Evolutionary conservation across 2,113 vertebrate genomes (phyloP).

Genomic region (Ceyx margarethae): DNA sequence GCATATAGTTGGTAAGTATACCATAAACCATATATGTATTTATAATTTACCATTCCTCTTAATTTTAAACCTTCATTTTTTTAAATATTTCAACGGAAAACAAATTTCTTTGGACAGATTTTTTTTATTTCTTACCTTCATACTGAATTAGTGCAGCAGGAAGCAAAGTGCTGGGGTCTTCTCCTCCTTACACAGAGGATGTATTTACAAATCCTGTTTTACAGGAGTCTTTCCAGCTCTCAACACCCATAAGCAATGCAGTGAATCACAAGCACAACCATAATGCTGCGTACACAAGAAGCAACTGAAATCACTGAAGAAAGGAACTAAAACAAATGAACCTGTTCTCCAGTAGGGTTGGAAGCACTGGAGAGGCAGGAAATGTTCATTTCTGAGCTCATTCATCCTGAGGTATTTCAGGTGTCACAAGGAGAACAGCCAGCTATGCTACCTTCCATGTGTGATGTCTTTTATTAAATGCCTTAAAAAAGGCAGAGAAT

Average conservation of each 20-base stretch:
- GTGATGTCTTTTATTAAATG: not conserved
- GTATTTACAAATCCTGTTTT: conserved; percentile 22
- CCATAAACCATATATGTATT: not conserved
- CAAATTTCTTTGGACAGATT: not conserved
- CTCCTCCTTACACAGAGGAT: not conserved
- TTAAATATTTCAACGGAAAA: not conserved
- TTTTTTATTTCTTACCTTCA: not conserved
- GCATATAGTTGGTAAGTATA: not conserved
- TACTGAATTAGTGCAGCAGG: not conserved
- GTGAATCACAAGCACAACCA: conserved; percentile 35
- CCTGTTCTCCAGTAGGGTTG: not conserved
- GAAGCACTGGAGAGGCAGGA: not conserved
- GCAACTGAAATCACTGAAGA: not conserved
- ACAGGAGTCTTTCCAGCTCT: not conserved
- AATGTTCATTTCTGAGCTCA: not conserved
- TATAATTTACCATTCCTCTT: not conserved
- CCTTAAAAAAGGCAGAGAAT: not conserved
- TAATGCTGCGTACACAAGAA: not conserved
- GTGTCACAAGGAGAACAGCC: not conserved
- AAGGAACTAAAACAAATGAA: conserved; percentile 17
- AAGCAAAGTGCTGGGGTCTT: not conserved
- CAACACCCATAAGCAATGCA: conserved; percentile 1
- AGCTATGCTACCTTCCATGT: not conserved
- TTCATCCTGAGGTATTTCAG: not conserved
- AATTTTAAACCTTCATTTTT: not conserved